phyloP scores from a whole-genome alignment of 2,113 vertebrate species.

The Cromileptes altivelis region DNA sequence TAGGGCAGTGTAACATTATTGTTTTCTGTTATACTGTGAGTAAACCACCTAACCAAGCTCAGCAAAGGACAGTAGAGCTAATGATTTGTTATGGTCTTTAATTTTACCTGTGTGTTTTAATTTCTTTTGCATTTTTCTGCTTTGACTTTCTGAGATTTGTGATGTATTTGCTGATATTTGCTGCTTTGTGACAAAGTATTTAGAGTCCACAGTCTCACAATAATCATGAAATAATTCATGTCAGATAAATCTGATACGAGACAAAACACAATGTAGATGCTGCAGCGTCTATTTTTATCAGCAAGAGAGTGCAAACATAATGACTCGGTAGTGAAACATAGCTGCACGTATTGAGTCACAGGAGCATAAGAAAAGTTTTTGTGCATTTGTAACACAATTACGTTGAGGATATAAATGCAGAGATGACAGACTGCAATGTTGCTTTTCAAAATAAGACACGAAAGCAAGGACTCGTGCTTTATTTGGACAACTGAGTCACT shows the following conservation, averaged over 20 bases:
- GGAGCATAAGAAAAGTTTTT: not conserved
- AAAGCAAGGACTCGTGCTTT: not conserved
- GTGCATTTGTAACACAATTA: not conserved
- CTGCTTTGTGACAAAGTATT: not conserved
- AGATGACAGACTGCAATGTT: conserved; percentile 24
- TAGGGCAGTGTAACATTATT: not conserved
- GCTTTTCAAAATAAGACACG: conserved; percentile 9
- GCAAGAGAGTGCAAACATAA: not conserved
- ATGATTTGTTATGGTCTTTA: not conserved
- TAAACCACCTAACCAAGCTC: not conserved
- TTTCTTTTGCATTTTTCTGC: not conserved
- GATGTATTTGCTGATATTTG: not conserved
- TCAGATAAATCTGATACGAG: not conserved
- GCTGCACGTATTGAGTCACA: not conserved
- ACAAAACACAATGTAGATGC: not conserved
- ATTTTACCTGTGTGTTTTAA: not conserved
- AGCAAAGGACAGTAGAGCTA: not conserved
- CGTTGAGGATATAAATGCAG: not conserved
- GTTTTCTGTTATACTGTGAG: not conserved
- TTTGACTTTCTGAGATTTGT: not conserved
- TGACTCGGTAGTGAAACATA: not conserved
- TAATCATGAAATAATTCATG: not conserved
- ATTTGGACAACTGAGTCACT: conserved; percentile 32
- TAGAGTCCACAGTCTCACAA: not conserved
- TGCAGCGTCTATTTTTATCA: conserved; percentile 2